These are phyloP conservation scores for Caenorhabditis sp. DNA, from an alignment of 2,888 invertebrate genomes.

Conservation along the genomic window DNA sequence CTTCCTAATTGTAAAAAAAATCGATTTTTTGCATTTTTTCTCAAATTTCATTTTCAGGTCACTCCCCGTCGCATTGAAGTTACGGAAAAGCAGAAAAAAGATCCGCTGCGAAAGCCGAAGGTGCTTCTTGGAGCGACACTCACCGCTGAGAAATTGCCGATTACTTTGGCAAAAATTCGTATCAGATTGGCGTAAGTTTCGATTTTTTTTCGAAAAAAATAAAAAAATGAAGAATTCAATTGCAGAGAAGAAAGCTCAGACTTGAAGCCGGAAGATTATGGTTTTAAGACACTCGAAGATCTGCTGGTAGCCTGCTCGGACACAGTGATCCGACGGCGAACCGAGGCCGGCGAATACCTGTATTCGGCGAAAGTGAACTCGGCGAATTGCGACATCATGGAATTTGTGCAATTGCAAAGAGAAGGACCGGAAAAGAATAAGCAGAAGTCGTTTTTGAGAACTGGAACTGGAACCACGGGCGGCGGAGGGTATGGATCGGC, in stretches of 20 bases:
- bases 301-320: constrained; percentile 42
- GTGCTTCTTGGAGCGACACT: constrained; percentile 24
- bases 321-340: constrained; percentile 5
- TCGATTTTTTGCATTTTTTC: too few relatives aligned
- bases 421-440: constrained; percentile 6
- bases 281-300: constrained; percentile 43
- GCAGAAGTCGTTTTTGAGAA: not conserved
- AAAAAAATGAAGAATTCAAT: too few relatives aligned
- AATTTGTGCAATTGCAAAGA: constrained; percentile 43
- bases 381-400: constrained; percentile 46
- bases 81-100: constrained; percentile 38
- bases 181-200: constrained; percentile 39
- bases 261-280: constrained; percentile 23
- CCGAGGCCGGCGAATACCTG: constrained; percentile 13
- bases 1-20: not conserved
- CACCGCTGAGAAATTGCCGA: constrained; percentile 42
- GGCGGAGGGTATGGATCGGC: constrained; percentile 27
- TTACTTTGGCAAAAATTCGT: constrained; percentile 22
- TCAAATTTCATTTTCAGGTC: constrained; percentile 17
- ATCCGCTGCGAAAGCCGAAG: constrained; percentile 52
- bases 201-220: too few relatives aligned
- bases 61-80: constrained; percentile 26
- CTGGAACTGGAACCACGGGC: not conserved
- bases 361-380: constrained; percentile 42
- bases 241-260: constrained; percentile 45